Base-by-base conservation (phyloP, 2,888 invertebrate genomes). In the Eurytoma californica region DNA sequence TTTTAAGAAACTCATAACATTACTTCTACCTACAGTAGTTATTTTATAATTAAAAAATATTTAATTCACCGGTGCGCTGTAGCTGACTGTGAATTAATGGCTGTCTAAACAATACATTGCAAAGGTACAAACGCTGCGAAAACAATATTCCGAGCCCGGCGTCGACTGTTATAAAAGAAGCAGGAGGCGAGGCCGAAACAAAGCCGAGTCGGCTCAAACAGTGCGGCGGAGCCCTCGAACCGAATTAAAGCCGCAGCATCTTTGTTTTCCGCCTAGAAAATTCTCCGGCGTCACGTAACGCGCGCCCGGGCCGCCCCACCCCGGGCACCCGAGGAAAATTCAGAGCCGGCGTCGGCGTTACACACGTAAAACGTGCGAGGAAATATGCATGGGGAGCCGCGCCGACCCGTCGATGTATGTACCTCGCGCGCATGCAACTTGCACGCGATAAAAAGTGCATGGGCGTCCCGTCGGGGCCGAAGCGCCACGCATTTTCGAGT, bases 401-500 rank as follows among this genome's bases (percentile, higher is more conserved):
- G 74, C 82, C 80, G 20, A 80, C 16, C 63, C 7, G 18, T 39
- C 14, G 39, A 63, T n/a, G 84, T 85, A 86, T 85, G 18, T 63
- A 39, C 63, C 13, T 20, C 72, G 80, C 77, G 74, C 77, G 83
- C 86, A 86, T 86, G 84, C 84, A 81, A 85, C 83, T 85, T 86
- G 83, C 80, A 82, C 79, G 75, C 84, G 84, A 86, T 85, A 86
- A 86, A 86, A 86, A 85, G 83, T 86, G 84, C 84, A 86, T 83
- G 84, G 82, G 82, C 82, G 82, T 81, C 82, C 82, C 83, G 82
- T 80, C 83, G 77, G 68, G 82, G 83, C 82, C 80, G 82, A 79
- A 28, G 77, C 55, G 70, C 72, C 53, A 65, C 63, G 76, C 66
- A 79, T 76, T 80, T 80, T 79, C 79, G 61, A 79, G 79, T 61